A percentile compares a stretch with the other conserved stretches of the same genome.
These are phyloP conservation scores for Rhingia campestris DNA, from an alignment of 2,888 invertebrate genomes.

Conservation along the genomic window DNA sequence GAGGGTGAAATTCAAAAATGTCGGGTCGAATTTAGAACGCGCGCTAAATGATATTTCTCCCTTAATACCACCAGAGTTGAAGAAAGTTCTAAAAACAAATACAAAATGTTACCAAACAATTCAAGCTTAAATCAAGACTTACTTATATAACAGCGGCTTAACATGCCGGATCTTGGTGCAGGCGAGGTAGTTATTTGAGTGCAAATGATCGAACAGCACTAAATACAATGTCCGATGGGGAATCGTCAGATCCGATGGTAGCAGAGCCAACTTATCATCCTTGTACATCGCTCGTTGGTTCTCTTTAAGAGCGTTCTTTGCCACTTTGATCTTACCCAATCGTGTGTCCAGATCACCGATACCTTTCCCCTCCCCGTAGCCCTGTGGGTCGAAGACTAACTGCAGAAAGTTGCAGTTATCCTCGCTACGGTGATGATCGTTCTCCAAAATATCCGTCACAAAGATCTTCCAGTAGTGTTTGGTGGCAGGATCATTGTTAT, in stretches of 20 bases:
- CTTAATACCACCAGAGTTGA: conserved; percentile 90
- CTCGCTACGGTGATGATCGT: conserved; percentile 87
- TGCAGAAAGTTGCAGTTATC: conserved; percentile 93
- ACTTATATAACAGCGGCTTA: conserved; percentile 88
- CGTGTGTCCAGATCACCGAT: conserved; percentile 91
- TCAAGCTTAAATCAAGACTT: conserved; percentile 79
- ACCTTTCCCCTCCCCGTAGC: conserved; percentile 86
- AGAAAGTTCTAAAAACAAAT: conserved; percentile 84
- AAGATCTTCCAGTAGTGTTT: conserved; percentile 94
- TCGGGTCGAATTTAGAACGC: conserved; percentile 92
- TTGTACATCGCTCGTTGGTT: conserved; percentile 84
- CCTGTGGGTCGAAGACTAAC: conserved; percentile 92
- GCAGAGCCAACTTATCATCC: conserved; percentile 88
- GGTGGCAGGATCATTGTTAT: conserved; percentile 83
- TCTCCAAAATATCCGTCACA: conserved; percentile 93
- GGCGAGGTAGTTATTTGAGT: conserved; percentile 89
- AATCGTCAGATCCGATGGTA: conserved; percentile 89
- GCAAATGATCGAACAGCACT: conserved; percentile 90
- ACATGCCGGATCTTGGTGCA: conserved; percentile 91
- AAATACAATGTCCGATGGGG: conserved; percentile 91
- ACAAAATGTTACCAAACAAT: background rate
- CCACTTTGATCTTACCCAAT: conserved; percentile 89
- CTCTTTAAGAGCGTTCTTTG: conserved; percentile 86
- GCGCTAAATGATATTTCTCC: conserved; percentile 91
- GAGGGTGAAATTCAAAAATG: conserved; percentile 89